phyloP scores from a whole-genome alignment of 2,888 invertebrate genomes.

The Tachina grossa region DNA sequence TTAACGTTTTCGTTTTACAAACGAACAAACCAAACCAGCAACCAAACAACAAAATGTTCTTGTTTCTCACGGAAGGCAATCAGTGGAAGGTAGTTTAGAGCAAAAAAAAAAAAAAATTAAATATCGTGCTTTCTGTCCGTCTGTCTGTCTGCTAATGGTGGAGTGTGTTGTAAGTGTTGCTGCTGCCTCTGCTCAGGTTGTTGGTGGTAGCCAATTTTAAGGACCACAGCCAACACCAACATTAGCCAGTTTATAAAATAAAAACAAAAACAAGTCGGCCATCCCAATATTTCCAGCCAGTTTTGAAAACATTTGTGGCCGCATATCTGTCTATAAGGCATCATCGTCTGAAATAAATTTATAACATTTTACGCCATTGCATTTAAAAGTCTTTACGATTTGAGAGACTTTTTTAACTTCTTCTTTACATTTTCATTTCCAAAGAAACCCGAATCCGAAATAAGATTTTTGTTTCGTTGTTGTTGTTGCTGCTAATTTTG shows the following conservation, averaged over 20 bases:
- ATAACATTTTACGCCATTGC: constrained; percentile 69
- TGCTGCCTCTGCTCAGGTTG: background rate
- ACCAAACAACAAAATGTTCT: constrained; percentile 51
- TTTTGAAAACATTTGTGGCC: constrained; percentile 27
- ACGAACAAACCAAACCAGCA: constrained; percentile 42
- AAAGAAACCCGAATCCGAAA: constrained; percentile 63
- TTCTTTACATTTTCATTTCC: constrained; percentile 45
- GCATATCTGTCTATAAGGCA: constrained; percentile 60
- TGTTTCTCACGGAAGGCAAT: constrained; percentile 73
- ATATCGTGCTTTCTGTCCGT: constrained; percentile 46
- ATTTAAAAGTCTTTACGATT: constrained; percentile 36
- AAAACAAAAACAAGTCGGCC: constrained; percentile 44
- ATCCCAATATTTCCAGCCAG: constrained; percentile 37
- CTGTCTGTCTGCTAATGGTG: constrained; percentile 31
- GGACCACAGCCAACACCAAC: constrained; percentile 62
- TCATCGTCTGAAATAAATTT: constrained; percentile 57
- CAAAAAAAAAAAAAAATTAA: too few species aligned
- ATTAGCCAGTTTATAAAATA: constrained; percentile 36
- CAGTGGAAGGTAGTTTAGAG: constrained; percentile 54
- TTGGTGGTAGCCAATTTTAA: constrained; percentile 43
- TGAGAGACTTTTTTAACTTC: constrained; percentile 25
- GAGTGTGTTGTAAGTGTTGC: constrained; percentile 28
- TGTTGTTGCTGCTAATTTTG: constrained; percentile 20
- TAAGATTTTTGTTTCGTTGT: background rate
- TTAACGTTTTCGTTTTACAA: constrained; percentile 81